phyloP scores from a whole-genome alignment of 2,888 invertebrate genomes.

The Limnephilus rhombicus region DNA sequence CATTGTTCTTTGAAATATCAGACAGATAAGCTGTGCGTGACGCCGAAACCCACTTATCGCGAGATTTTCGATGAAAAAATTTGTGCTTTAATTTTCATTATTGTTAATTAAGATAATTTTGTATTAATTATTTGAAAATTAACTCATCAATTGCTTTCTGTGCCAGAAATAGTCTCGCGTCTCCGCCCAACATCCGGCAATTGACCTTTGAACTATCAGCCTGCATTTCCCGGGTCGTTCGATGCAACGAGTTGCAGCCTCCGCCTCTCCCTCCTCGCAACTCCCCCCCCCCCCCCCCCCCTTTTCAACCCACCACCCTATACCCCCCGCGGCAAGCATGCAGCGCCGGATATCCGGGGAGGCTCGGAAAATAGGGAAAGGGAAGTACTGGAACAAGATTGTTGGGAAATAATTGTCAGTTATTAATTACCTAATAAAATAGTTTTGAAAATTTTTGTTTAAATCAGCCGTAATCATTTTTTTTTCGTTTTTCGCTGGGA shows the following conservation, averaged over 20 bases:
- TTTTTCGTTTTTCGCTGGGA: no score
- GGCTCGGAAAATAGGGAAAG: not conserved
- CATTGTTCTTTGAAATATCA: no score
- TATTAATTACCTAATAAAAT: not conserved
- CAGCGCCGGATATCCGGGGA: constrained; percentile 26
- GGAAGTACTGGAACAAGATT: not conserved
- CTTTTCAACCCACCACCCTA: not conserved
- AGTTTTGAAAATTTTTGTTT: no score
- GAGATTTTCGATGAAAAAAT: no score
- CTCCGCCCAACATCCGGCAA: not conserved
- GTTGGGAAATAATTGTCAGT: not conserved
- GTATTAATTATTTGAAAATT: no score
- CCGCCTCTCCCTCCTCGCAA: not conserved
- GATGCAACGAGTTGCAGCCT: constrained; percentile 25
- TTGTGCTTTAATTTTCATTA: no score
- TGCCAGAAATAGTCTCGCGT: not conserved
- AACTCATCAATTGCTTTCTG: no score
- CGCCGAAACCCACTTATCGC: no score
- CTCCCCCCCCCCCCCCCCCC: not conserved
- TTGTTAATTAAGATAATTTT: no score
- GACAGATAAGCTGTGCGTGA: no score
- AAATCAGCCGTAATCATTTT: no score
- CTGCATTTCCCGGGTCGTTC: constrained; percentile 42
- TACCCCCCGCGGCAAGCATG: not conserved
- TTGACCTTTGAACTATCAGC: constrained; percentile 52